Conservation (phyloP, 2,797 vertebrate genomes). For the Xerus rutilus region DNA sequence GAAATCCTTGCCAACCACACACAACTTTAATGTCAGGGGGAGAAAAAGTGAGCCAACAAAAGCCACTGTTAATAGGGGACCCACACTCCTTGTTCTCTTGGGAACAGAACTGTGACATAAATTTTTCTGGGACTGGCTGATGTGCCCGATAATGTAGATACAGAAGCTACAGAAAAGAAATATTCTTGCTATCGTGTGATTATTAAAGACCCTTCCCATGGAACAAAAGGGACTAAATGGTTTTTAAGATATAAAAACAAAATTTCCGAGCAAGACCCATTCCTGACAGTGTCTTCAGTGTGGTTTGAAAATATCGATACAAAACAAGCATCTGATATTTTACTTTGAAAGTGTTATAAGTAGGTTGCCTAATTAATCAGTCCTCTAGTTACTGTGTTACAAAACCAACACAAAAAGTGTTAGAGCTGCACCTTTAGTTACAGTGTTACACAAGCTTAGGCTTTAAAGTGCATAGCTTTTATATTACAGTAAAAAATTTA, state of each 20-base stretch:
- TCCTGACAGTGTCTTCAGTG: conserved; percentile 40
- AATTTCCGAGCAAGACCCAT: conserved; percentile 34
- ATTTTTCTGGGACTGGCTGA: conserved; percentile 58
- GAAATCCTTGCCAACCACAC: conserved; percentile 62
- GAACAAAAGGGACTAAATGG: conserved; percentile 39
- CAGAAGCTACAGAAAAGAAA: conserved; percentile 40
- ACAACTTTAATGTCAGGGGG: conserved; percentile 53
- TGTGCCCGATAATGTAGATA: conserved; percentile 39
- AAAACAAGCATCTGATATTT: conserved; percentile 32
- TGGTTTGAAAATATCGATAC: not conserved
- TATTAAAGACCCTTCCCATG: conserved; percentile 47
- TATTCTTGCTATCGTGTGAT: conserved; percentile 23
- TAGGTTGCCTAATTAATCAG: not conserved
- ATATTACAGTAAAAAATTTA: conserved; percentile 74
- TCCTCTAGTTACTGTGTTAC: not conserved
- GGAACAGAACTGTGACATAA: conserved; percentile 60
- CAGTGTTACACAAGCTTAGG: not conserved
- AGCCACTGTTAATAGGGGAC: conserved; percentile 53
- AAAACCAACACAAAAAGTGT: not conserved
- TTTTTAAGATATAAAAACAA: conserved; percentile 53
- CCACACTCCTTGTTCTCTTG: conserved; percentile 64
- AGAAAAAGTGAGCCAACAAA: conserved; percentile 52
- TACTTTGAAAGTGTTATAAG: conserved; percentile 49
- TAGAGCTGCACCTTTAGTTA: not conserved
- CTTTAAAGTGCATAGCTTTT: conserved; percentile 40